These are phyloP conservation scores for Idaea aversata DNA, from an alignment of 2,888 invertebrate genomes.

Conservation along the genomic window DNA sequence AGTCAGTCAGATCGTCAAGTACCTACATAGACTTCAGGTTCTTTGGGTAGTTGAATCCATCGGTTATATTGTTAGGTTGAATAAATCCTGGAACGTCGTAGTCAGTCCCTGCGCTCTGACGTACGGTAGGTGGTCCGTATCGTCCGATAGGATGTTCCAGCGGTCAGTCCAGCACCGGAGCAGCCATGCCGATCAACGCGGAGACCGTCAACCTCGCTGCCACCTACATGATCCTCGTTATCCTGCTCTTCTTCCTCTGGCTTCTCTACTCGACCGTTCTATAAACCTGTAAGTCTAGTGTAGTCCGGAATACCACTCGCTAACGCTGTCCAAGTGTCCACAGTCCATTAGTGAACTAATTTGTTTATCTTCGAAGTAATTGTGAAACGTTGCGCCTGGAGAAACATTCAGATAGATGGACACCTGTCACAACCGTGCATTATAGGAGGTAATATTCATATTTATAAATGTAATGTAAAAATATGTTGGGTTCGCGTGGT, in stretches of 20 bases:
- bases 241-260: conserved; percentile 84
- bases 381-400: not conserved
- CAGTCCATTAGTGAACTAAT: not conserved
- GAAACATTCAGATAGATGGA: conserved; percentile 20
- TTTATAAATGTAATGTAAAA: conserved; percentile 58
- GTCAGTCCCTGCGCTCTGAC: conserved; percentile 61
- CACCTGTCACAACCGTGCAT: conserved; percentile 49
- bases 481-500: conserved; percentile 48
- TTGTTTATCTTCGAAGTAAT: conserved; percentile 4
- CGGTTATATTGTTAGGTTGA: conserved; percentile 5
- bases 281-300: conserved; percentile 41
- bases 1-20: too few relatives aligned
- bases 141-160: conserved; percentile 41
- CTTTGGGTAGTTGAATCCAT: not conserved
- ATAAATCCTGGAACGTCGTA: conserved; percentile 37
- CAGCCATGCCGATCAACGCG: conserved; percentile 75
- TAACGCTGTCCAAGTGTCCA: not conserved
- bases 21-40: not conserved
- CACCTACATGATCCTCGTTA: conserved; percentile 85
- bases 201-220: conserved; percentile 85
- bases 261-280: conserved; percentile 82
- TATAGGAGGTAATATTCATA: conserved; percentile 53
- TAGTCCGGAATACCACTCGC: not conserved
- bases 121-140: conserved; percentile 35
- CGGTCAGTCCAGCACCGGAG: conserved; percentile 53